phyloP scores from a whole-genome alignment of 1,140 invertebrate genomes.

The Drosophila teissieri region DNA sequence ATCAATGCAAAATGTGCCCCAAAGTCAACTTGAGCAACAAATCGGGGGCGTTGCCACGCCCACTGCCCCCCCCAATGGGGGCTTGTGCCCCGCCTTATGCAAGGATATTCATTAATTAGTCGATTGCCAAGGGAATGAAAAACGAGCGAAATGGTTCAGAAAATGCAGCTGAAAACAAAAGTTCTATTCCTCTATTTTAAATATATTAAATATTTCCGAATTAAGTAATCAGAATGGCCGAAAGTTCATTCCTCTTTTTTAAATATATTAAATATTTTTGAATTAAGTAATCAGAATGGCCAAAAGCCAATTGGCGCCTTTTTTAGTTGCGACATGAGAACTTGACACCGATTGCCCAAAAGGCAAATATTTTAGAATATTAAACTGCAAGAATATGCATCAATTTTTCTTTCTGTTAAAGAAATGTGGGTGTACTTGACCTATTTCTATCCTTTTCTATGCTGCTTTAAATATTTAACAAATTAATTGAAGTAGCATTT shows the following conservation, averaged over 20 bases:
- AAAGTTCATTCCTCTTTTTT: neutral
- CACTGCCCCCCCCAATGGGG: neutral
- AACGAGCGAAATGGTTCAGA: neutral
- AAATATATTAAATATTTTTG: neutral
- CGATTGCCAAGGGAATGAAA: neutral
- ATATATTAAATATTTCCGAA: neutral
- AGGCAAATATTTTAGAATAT: too few species aligned
- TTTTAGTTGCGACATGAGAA: constrained; percentile 20
- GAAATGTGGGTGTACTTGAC: too few species aligned
- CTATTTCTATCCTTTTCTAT: too few species aligned
- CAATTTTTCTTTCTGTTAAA: too few species aligned
- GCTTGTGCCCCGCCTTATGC: constrained; percentile 17
- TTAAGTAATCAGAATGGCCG: neutral
- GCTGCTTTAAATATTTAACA: too few species aligned
- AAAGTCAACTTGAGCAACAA: constrained; percentile 31
- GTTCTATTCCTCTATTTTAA: neutral
- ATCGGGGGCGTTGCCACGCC: neutral
- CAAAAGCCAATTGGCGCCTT: constrained; percentile 28
- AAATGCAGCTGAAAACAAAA: neutral
- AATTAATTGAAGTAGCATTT: too few species aligned
- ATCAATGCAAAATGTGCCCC: constrained; percentile 61
- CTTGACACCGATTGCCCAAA: neutral
- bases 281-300: too few species aligned
- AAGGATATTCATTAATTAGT: constrained; percentile 34
- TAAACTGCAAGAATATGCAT: too few species aligned